Evolutionary conservation across 2,113 vertebrate species (phyloP), one percentile per base, ranked within the genome.

Genomic region (Hystrix cristata): DNA sequence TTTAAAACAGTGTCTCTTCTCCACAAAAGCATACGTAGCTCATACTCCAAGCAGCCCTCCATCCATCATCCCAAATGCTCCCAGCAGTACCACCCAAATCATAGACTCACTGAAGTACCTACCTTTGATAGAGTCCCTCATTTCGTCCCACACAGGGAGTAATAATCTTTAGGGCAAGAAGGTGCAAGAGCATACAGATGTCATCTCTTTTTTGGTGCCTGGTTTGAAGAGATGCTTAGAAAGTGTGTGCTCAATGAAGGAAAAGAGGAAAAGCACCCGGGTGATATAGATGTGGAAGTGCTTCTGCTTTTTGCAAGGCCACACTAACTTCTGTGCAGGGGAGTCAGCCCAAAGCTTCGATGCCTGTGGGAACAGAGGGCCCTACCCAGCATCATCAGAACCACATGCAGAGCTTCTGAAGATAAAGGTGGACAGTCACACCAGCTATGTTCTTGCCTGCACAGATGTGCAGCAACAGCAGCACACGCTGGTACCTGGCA

Each of bases 101-200:
- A 25, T n/a, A 95, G 34, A n/a, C 46, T 84, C 53, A 38, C 53
- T 12, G 8, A 89, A n/a, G 25, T 18, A 2, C 46, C 53, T 89
- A 38, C 31, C 57, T 84, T 93, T 64, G 38, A 89, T 72, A 64
- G 0, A 15, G 38, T 55, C 51, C 51, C 29, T 88, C 59, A 51
- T 7, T 88, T 93, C 59, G 1, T 81, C 43, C 19, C 12, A 3
- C 13, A 21, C 38, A 4, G 12, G 60, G 53, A 94, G 31, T 38
- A 81, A 86, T 51, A 59, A 79, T 80, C 27, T 91, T 31, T n/a
- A 60, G 53, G 29, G 67, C 59, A 93, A 89, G 79, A 87, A 90
- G 19, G 7, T 51, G 21, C 48, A 88, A 65, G 59, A 46, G 34
- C 59, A 55, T 34, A n/a, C 4, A 12, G 76, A 51, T 67, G 46